Evolutionary conservation across 2,797 vertebrate genomes (phyloP), one percentile per base, ranked within the genome.

Genomic region (Forpus xanthops): DNA sequence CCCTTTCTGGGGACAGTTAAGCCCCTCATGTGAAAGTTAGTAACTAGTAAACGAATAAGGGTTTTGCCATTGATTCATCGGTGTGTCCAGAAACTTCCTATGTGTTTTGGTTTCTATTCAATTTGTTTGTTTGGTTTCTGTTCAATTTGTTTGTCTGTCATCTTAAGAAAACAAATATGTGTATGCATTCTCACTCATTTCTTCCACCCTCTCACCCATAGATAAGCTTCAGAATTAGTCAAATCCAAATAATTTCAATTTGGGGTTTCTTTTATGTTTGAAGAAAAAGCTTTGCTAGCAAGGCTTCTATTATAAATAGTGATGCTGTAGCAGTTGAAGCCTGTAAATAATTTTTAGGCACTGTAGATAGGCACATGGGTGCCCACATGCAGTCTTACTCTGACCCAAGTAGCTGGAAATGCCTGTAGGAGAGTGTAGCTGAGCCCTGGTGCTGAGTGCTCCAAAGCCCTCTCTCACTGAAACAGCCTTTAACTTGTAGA

Each of bases 371-470:
- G 41, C 14, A 1, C 2, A 21, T 79, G 67, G 67, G 78, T 68
- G 67, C 44, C 20, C 13, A 15, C 8, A 23, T 23, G n/a, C 28
- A 52, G 11, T 56, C 55, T 56, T 17, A 15, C 47, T 14, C 33
- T 19, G 16, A 62, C 33, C 2, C 3, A 15, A 68, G 64, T 0
- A 21, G 33, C 52, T 87, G 65, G 28, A 53, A 83, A 14, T 3
- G 1, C 23, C 56, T 45, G 23, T 9, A 27, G 45, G 31, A 28
- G 33, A 73, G 12, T 3, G 1, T 13, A 35, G 33, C 52, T 85
- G 61, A 52, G 41, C 47, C 30, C 35, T 5, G 2, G 24, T 1
- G 4, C 35, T 41, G 0, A 1, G 50, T 0, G 3, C 47, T 81
- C 28, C 16, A 66, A 35, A 41, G 47, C 16, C 42, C 41, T 25